Base-by-base conservation (phyloP, 2,888 invertebrate species). In the Drosophila quasianomalipes region DNA sequence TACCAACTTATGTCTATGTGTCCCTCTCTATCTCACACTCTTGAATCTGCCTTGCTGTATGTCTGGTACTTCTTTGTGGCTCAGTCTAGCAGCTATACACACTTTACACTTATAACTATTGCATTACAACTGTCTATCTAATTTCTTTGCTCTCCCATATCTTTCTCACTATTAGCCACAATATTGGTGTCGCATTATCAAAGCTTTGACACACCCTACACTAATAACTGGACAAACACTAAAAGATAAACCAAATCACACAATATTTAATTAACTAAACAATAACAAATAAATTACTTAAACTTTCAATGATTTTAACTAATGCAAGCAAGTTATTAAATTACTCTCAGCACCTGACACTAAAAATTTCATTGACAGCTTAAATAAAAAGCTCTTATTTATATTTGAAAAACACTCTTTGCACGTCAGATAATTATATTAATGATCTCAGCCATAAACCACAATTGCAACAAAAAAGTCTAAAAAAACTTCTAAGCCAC, bases 131-230 rank as follows among this genome's bases (percentile, higher is more conserved):
- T 74, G 71, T 82, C 80, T 83, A 68, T 83, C 83, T 84, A 79
- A 83, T 85, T 69, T 78, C 75, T 83, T 68, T 82, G 71, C 70
- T 83, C 81, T 86, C 70, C 79, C 76, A 68, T 66, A 69, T 85
- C 83, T 87, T 74, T 82, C 76, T 80, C 77, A 78, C 82, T 89
- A 85, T 88, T 91, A 93, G 93, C 93, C 83, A 92, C 92, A 90
- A 93, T 93, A 90, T 92, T 90, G 91, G 92, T 93, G 92, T 92
- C 93, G 87, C 93, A 93, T 90, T 92, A 92, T 84, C 93, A 93
- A 92, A 93, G 93, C 91, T 91, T 93, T 90, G 93, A 93, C 90
- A 91, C 92, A 79, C 90, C 92, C 74, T 86, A 93, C 92, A 91
- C 92, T 74, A 91, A 91, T 74, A 83, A 83, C 91, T 92, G 93